Conservation (phyloP, 2,888 invertebrate species). For the Clivina fossor region DNA sequence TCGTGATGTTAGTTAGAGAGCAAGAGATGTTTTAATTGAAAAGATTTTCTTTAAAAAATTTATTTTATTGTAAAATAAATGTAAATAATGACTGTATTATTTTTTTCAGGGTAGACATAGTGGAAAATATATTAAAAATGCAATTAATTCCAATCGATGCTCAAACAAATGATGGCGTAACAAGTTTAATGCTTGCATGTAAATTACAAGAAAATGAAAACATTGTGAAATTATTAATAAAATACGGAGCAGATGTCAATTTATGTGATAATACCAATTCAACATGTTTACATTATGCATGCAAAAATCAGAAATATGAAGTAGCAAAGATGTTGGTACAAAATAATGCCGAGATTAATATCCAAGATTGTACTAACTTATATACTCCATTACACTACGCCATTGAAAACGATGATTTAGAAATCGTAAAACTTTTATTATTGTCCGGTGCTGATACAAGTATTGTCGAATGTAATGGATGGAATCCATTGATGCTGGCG, state of each 20-base stretch:
- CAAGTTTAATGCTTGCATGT: constrained; percentile 9
- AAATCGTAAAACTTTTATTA: constrained; percentile 10
- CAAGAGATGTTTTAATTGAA: too few relatives aligned
- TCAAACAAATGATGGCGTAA: constrained; percentile 7
- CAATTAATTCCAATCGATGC: too few relatives aligned
- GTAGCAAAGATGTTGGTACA: constrained; percentile 7
- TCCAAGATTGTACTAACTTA: constrained; percentile 9
- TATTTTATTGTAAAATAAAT: too few relatives aligned
- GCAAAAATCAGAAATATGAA: constrained; percentile 14
- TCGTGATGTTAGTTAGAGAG: too few relatives aligned
- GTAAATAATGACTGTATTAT: too few relatives aligned
- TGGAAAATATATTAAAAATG: too few relatives aligned
- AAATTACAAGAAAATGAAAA: neutral
- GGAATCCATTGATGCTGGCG: constrained; percentile 18
- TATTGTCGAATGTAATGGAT: constrained; percentile 7
- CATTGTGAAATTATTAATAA: constrained; percentile 12
- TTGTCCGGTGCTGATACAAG: constrained; percentile 9
- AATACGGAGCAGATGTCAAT: constrained; percentile 13
- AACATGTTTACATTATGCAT: constrained; percentile 15
- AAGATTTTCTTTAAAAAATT: too few relatives aligned
- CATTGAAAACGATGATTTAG: constrained; percentile 19
- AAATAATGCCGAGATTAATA: constrained; percentile 14
- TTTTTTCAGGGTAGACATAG: too few relatives aligned
- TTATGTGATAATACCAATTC: neutral
- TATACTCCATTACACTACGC: constrained; percentile 21